These are phyloP conservation scores for Ochropacha duplaris DNA, from an alignment of 2,888 invertebrate species.

Conservation along the genomic window DNA sequence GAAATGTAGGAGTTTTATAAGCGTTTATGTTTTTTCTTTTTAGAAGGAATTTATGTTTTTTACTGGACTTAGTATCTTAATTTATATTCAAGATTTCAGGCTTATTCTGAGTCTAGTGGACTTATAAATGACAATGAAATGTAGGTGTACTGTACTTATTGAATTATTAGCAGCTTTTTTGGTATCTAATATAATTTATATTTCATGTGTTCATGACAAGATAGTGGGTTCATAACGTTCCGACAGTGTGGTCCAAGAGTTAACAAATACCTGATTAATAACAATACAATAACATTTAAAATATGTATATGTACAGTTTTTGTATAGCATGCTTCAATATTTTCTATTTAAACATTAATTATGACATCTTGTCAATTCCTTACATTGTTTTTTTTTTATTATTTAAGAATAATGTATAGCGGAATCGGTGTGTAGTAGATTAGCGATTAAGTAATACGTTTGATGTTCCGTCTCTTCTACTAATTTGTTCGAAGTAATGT, in stretches of 20 bases:
- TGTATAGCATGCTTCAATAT: background rate
- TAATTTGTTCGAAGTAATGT: slow-evolving; percentile 2
- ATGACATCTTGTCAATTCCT: background rate
- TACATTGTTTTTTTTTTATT: background rate
- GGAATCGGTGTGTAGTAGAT: slow-evolving; percentile 4
- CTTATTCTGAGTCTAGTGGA: too few species aligned
- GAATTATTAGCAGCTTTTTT: background rate
- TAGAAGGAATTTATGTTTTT: background rate
- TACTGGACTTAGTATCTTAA: background rate
- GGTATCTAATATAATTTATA: background rate
- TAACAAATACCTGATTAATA: background rate
- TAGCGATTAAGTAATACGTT: slow-evolving; percentile 1
- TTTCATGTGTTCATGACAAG: background rate
- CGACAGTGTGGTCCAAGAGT: background rate
- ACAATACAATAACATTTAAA: background rate
- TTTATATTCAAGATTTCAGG: too few species aligned
- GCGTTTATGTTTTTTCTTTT: background rate
- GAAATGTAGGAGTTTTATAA: slow-evolving; percentile 15
- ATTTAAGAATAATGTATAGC: background rate
- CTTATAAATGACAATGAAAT: too few species aligned
- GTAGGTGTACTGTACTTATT: background rate
- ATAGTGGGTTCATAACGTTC: background rate
- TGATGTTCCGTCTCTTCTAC: slow-evolving; percentile 2
- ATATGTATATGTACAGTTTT: background rate
- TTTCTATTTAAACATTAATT: background rate